phyloP scores from a whole-genome alignment of 2,888 invertebrate species.

The Apamea epomidion region DNA sequence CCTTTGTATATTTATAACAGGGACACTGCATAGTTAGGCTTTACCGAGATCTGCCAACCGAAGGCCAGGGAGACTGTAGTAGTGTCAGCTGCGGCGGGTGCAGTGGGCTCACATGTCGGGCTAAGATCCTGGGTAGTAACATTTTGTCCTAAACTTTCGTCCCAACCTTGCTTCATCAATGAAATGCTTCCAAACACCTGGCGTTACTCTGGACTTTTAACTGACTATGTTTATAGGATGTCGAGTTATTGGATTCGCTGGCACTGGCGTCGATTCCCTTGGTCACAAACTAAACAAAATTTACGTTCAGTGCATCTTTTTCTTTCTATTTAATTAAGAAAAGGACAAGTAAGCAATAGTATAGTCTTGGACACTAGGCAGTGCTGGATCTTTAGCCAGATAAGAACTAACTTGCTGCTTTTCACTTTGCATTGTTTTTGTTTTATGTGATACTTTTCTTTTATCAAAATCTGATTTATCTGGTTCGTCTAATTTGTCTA shows the following conservation, averaged over 20 bases:
- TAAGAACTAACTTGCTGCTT: constrained; percentile 49
- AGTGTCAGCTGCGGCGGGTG: constrained; percentile 93
- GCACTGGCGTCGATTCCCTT: no score
- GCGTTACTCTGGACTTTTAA: background rate
- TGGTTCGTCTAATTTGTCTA: constrained; percentile 76
- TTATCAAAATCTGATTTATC: constrained; percentile 54
- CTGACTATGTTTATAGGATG: constrained; percentile 84
- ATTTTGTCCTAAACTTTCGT: background rate
- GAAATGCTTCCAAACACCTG: background rate
- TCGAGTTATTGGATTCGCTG: constrained; percentile 93
- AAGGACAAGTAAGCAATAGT: constrained; percentile 78
- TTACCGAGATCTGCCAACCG: constrained; percentile 92
- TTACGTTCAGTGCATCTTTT: no score
- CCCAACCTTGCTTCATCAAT: background rate
- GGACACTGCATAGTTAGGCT: constrained; percentile 93
- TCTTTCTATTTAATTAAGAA: no score
- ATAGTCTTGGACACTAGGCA: constrained; percentile 71
- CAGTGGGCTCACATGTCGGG: constrained; percentile 93
- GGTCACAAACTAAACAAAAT: no score
- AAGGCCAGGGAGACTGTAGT: constrained; percentile 93
- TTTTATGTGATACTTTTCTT: constrained; percentile 32
- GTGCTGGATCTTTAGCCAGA: constrained; percentile 63
- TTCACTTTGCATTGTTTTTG: constrained; percentile 29
- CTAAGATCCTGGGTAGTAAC: constrained; percentile 91
- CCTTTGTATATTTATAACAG: constrained; percentile 77